Percentiles rank a stretch among this genome's conserved stretches.
Conservation (phyloP, 2,113 vertebrate genomes). For the Falco punctatus region DNA sequence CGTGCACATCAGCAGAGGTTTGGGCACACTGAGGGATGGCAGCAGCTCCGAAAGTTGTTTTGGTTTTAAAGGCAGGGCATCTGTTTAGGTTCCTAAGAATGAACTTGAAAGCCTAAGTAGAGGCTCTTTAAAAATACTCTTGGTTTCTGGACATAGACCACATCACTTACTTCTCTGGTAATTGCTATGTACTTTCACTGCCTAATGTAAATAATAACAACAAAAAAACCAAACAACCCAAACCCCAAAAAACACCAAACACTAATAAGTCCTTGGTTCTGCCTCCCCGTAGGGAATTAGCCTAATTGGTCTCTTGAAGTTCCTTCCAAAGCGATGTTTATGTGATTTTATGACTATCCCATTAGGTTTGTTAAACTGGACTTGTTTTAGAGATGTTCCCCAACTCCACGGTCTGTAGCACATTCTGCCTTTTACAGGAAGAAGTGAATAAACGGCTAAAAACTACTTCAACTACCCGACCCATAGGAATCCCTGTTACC, state of each 20-base stretch:
- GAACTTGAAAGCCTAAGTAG: neutral
- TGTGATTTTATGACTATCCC: neutral
- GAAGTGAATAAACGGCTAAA: neutral
- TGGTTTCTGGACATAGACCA: neutral
- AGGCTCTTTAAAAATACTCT: neutral
- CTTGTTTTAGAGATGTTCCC: neutral
- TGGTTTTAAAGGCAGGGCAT: neutral
- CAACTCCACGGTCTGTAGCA: fast-evolving
- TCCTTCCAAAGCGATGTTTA: neutral
- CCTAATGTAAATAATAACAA: neutral
- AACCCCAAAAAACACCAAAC: neutral
- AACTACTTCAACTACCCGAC: neutral
- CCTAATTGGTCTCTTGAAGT: neutral
- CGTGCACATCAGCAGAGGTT: fast-evolving
- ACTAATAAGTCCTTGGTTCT: neutral
- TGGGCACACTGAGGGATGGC: neutral
- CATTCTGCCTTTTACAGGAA: neutral
- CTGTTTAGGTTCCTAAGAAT: neutral
- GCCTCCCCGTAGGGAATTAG: neutral
- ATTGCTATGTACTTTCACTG: neutral
- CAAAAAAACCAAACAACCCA: neutral
- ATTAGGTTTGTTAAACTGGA: neutral
- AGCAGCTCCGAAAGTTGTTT: neutral
- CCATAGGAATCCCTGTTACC: fast-evolving
- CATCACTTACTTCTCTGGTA: neutral